Evolutionary conservation across 2,888 invertebrate genomes (phyloP).

Genomic region (Ormia ochracea): DNA sequence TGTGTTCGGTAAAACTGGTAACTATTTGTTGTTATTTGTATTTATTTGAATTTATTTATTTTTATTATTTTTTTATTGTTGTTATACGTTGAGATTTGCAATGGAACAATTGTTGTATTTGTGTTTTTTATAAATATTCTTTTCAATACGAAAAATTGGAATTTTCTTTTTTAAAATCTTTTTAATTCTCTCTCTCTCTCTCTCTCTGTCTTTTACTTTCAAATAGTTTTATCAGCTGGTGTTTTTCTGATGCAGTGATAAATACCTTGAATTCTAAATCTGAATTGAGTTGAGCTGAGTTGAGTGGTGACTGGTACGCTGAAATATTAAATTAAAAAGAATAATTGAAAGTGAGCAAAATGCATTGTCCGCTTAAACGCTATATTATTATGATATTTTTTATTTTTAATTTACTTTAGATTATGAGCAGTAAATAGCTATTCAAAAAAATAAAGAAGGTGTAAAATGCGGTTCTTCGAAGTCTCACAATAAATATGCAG

Average conservation of each 20-base stretch:
- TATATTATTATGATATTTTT: not conserved
- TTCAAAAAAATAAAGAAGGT: no score
- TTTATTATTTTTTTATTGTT: slow-evolving; percentile 46
- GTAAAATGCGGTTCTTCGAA: no score
- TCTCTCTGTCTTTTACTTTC: not conserved
- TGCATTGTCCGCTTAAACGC: not conserved
- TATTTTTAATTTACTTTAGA: no score
- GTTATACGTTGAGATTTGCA: slow-evolving; percentile 49
- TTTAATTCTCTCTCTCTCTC: not conserved
- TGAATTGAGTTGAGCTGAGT: slow-evolving; percentile 44
- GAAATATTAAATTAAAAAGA: slow-evolving; percentile 15
- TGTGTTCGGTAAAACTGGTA: slow-evolving; percentile 41
- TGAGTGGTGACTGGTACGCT: slow-evolving; percentile 62
- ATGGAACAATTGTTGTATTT: not conserved
- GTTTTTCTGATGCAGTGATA: slow-evolving; percentile 1
- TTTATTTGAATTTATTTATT: slow-evolving; percentile 12
- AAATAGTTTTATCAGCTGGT: not conserved
- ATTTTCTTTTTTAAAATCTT: slow-evolving; percentile 34
- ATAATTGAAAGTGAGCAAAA: not conserved
- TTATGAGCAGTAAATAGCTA: no score
- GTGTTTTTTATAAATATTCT: not conserved
- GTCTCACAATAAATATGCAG: no score
- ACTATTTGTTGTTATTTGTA: slow-evolving; percentile 10
- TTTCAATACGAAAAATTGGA: slow-evolving; percentile 25
- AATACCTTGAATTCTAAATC: slow-evolving; percentile 2